Conservation (phyloP, 1,140 invertebrate genomes). For the Temnothorax longispinosus region DNA sequence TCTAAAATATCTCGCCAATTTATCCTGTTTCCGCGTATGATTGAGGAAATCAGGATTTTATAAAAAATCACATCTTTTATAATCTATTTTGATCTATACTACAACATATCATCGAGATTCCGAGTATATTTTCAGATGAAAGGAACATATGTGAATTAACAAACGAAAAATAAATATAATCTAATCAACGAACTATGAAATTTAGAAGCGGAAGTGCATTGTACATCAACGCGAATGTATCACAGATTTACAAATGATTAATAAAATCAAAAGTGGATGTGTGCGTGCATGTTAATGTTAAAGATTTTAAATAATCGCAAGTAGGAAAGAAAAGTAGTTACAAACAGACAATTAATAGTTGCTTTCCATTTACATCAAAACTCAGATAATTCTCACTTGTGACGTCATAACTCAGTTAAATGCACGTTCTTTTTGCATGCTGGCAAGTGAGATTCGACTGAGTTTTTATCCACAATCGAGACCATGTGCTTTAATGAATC, state of each 20-base stretch:
- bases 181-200: background rate
- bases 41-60: background rate
- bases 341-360: background rate
- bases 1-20: background rate
- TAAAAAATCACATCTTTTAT: background rate
- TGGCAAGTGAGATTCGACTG: too few species aligned
- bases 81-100: background rate
- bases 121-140: background rate
- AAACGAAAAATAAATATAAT: background rate
- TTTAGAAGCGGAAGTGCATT: background rate
- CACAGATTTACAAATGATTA: background rate
- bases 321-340: background rate
- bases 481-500: too few species aligned
- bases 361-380: too few species aligned
- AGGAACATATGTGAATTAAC: background rate
- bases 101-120: background rate
- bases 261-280: background rate
- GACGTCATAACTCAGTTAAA: too few species aligned
- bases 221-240: background rate
- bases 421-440: too few species aligned
- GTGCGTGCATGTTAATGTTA: background rate
- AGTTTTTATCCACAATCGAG: too few species aligned
- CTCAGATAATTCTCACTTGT: too few species aligned
- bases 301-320: background rate
- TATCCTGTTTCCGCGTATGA: background rate